phyloP scores from a whole-genome alignment of 30 jellyfish, hydroid and myxozoan genomes.

The Phacellophora camtschatica region DNA sequence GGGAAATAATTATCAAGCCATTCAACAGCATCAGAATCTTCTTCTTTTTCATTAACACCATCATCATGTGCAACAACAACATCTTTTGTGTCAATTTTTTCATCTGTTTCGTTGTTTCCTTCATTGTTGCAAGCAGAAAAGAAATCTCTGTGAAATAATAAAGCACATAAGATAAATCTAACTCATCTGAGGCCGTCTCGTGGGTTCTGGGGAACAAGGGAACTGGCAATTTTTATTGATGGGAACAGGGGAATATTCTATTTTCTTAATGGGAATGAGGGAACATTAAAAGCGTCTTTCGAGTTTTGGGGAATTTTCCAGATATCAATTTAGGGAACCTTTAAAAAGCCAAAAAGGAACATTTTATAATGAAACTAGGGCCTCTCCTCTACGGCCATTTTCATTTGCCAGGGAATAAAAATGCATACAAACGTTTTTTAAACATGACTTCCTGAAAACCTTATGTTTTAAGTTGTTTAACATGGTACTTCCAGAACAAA shows the following conservation, averaged over 20 bases:
- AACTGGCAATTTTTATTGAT: too few relatives aligned
- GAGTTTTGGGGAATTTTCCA: too few relatives aligned
- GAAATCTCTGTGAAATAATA: constrained; percentile 26
- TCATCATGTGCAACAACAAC: constrained; percentile 5
- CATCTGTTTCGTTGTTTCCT: neutral
- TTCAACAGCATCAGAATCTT: constrained; percentile 11
- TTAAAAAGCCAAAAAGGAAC: neutral
- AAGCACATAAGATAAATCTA: neutral
- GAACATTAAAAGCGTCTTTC: too few relatives aligned
- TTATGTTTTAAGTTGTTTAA: too few relatives aligned
- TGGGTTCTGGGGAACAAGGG: neutral
- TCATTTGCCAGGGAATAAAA: too few relatives aligned
- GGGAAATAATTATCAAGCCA: constrained; percentile 59
- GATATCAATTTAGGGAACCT: neutral
- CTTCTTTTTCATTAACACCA: constrained; percentile 1
- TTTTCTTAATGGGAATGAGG: too few relatives aligned
- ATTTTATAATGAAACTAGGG: too few relatives aligned
- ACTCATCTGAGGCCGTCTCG: neutral
- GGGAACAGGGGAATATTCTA: too few relatives aligned
- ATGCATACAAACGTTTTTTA: too few relatives aligned
- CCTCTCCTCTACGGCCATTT: too few relatives aligned
- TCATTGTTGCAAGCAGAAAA: constrained; percentile 34
- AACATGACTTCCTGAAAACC: too few relatives aligned
- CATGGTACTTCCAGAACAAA: too few relatives aligned
- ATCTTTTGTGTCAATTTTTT: neutral